Evolutionary conservation across 2,888 invertebrate genomes (phyloP).

Genomic region (Branchellion lobata): DNA sequence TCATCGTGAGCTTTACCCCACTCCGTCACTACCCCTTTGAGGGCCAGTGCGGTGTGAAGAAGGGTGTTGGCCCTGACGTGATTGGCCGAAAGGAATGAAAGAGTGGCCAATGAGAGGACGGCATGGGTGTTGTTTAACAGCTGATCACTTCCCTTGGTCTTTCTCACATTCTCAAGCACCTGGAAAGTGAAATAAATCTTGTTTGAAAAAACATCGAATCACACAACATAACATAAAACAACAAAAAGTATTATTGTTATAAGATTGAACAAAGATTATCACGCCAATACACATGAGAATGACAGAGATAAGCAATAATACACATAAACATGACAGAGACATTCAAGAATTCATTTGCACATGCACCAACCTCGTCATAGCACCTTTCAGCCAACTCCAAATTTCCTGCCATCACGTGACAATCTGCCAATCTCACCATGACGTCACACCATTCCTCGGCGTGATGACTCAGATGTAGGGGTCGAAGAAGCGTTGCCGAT

Average conservation of each 20-base stretch:
- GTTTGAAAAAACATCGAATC: no score
- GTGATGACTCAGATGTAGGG: background rate
- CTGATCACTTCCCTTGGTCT: slow-evolving; percentile 2
- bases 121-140: slow-evolving; percentile 20
- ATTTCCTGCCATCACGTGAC: slow-evolving; percentile 31
- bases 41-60: background rate
- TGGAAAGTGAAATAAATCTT: background rate
- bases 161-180: slow-evolving; percentile 13
- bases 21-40: background rate
- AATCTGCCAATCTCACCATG: slow-evolving; percentile 29
- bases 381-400: slow-evolving; percentile 23
- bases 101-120: slow-evolving; percentile 28
- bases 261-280: no score
- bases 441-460: slow-evolving; percentile 23
- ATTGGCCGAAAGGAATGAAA: slow-evolving; percentile 25
- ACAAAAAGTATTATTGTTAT: no score
- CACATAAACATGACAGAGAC: no score
- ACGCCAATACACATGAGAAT: no score
- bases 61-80: slow-evolving; percentile 30
- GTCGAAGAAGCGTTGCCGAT: background rate
- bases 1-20: background rate
- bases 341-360: no score
- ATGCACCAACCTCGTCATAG: slow-evolving; percentile 26
- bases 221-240: no score
- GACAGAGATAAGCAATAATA: no score